Evolutionary conservation across 2,888 invertebrate genomes (phyloP).

Genomic region (Trichogramma dendrolimi): DNA sequence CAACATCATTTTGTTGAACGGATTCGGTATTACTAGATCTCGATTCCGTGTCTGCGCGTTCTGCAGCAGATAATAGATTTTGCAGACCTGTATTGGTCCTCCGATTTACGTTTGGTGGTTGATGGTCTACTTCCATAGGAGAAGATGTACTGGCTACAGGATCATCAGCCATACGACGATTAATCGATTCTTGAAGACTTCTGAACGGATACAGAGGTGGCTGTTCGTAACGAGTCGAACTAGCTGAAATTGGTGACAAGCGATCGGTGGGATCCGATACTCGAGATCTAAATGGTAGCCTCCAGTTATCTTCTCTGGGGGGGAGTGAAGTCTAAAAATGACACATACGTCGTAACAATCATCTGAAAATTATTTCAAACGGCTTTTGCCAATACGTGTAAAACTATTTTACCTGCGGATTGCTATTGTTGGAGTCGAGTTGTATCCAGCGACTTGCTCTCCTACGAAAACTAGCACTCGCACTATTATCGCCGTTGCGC

Average conservation of each 20-base stretch:
- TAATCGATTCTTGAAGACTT: slow-evolving; percentile 38
- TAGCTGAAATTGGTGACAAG: slow-evolving; percentile 40
- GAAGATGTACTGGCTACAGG: background rate
- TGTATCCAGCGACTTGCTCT: slow-evolving; percentile 46
- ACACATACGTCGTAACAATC: background rate
- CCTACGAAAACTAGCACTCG: slow-evolving; percentile 32
- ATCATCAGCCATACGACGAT: slow-evolving; percentile 23
- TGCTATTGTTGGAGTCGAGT: slow-evolving; percentile 35
- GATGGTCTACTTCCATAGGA: background rate
- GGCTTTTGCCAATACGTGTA: slow-evolving; percentile 14
- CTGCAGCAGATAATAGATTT: background rate
- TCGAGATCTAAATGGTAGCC: background rate
- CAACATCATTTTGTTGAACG: background rate
- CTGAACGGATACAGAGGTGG: slow-evolving; percentile 42
- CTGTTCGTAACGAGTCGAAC: slow-evolving; percentile 39
- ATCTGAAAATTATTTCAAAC: background rate
- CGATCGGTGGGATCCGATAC: slow-evolving; percentile 26
- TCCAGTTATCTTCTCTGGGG: background rate
- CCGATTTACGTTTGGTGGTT: slow-evolving; percentile 8
- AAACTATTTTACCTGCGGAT: slow-evolving; percentile 22
- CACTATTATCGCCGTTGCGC: slow-evolving; percentile 29
- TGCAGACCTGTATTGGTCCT: background rate
- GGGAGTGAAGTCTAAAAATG: background rate
- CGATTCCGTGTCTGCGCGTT: too few relatives aligned
- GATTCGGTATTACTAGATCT: slow-evolving; percentile 16